Evolutionary conservation across 30 jellyfish, hydroid and myxozoan genomes (phyloP), one percentile per base, ranked within the genome.

Genomic region (Turritopsis rubra): DNA sequence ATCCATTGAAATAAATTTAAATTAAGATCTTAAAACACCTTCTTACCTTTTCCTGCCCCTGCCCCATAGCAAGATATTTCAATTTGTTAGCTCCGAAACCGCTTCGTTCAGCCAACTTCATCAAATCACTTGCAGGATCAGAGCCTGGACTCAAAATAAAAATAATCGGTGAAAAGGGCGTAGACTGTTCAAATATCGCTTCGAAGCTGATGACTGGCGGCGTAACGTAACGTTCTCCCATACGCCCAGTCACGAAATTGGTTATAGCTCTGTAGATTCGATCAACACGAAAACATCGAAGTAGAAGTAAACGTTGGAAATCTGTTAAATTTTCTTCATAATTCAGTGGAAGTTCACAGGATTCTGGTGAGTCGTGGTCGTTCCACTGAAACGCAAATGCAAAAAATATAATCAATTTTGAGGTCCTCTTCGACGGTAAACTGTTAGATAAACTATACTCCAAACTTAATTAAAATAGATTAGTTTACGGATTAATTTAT

Each of bases 41-140:
- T n/a, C n/a, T n/a, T 83, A 91, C 97, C 96, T 91, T 91, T 75
- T 91, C 97, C 74, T 91, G 97, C 30, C 97, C 97, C 84, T 91
- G 97, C 26, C 97, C 97, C 97, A 91, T 91, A 25, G 97, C 97
- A 18, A 91, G 80, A 65, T 86, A 87, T 85, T 91, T 91, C 22
- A 91, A 89, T 84, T 91, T 91, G 85, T 81, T 87, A 21, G 90
- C 96, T 83, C 97, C 94, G 80, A 91, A 91, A 19, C 97, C 97
- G n/a, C 96, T 73, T 75, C 97, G 68, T 66, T 91, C 97, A 9
- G 97, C 97, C 73, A 91, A 81, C 77, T 91, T 91, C 95, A 91
- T 91, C 30, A 91, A 84, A 65, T 91, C 97, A 75, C 97, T 91
- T 0, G 97, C 97, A 17, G 97, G 97, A 31, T 91, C 97, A 19